These are phyloP conservation scores for Pollenia labialis DNA, from an alignment of 2,888 invertebrate genomes.

Conservation along the genomic window DNA sequence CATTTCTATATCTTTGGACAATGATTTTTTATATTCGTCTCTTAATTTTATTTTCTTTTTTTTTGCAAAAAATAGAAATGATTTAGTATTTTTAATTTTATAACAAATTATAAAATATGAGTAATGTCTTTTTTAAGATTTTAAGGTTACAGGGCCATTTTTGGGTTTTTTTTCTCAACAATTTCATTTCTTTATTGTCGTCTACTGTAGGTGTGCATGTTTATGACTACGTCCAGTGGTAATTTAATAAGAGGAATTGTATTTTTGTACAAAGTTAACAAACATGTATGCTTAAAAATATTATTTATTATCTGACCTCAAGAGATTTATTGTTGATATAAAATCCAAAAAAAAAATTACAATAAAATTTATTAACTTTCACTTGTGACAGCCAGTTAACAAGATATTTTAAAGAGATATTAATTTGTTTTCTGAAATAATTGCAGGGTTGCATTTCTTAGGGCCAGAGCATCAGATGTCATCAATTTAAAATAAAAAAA, in stretches of 20 bases:
- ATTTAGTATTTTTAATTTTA: constrained; percentile 55
- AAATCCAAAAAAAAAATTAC: constrained; percentile 11
- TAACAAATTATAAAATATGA: constrained; percentile 58
- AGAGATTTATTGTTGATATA: constrained; percentile 51
- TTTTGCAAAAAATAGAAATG: constrained; percentile 36
- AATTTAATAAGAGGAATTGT: constrained; percentile 37
- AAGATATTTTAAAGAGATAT: constrained; percentile 27
- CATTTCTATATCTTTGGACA: not conserved
- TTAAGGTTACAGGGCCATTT: constrained; percentile 25
- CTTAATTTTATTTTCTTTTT: not conserved
- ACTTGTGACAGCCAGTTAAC: constrained; percentile 42
- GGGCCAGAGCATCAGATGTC: not conserved
- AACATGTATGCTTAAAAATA: constrained; percentile 4
- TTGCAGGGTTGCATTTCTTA: constrained; percentile 6
- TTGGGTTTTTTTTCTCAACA: constrained; percentile 19
- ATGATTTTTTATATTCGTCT: not conserved
- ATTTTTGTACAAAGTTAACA: not conserved
- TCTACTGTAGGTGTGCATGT: constrained; percentile 26
- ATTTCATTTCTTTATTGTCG: constrained; percentile 20
- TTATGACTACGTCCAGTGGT: not conserved
- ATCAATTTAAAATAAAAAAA: not conserved
- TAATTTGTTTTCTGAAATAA: constrained; percentile 33
- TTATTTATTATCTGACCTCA: constrained; percentile 60
- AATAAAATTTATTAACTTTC: constrained; percentile 57
- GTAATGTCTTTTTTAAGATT: constrained; percentile 54